Conservation (phyloP, 2,888 invertebrate genomes). For the Drosophila prolongata region DNA sequence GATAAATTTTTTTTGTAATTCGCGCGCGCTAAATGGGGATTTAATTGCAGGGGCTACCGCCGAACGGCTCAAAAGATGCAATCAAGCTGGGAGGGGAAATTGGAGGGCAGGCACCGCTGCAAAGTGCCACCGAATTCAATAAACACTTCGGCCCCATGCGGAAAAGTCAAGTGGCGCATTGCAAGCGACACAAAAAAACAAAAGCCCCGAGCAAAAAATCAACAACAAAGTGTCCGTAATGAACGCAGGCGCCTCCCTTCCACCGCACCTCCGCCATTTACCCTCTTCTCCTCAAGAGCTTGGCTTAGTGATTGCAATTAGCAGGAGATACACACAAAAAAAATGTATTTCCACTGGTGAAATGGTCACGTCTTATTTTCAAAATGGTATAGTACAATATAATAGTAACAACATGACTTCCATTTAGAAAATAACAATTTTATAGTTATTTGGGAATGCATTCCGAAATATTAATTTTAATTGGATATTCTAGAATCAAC, state of each 20-base stretch:
- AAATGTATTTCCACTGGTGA: not conserved
- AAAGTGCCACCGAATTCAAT: slow-evolving; percentile 81
- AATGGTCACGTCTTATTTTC: too few relatives aligned
- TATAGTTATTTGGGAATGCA: not conserved
- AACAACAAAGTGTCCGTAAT: slow-evolving; percentile 54
- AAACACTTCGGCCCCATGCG: slow-evolving; percentile 70
- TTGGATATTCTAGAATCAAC: too few relatives aligned
- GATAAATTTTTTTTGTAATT: slow-evolving; percentile 60
- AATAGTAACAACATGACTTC: too few relatives aligned
- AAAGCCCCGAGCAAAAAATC: slow-evolving; percentile 19
- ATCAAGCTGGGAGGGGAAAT: slow-evolving; percentile 47
- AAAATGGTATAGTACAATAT: too few relatives aligned
- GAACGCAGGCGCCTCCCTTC: slow-evolving; percentile 50
- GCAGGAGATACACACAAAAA: slow-evolving; percentile 38
- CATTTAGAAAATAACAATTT: too few relatives aligned
- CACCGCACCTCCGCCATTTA: slow-evolving; percentile 8
- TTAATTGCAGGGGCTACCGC: slow-evolving; percentile 80
- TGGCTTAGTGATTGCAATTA: slow-evolving; percentile 68
- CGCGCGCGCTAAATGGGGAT: slow-evolving; percentile 75
- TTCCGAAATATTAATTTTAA: not conserved
- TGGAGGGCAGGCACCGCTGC: slow-evolving; percentile 13
- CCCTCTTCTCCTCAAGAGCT: slow-evolving; percentile 7
- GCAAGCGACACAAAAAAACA: slow-evolving; percentile 49
- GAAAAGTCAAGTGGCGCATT: slow-evolving; percentile 77
- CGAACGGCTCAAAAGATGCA: slow-evolving; percentile 58